Evolutionary conservation across 2,888 invertebrate species (phyloP), one percentile per base, ranked within the genome.

Genomic region (Philereme vetulata): DNA sequence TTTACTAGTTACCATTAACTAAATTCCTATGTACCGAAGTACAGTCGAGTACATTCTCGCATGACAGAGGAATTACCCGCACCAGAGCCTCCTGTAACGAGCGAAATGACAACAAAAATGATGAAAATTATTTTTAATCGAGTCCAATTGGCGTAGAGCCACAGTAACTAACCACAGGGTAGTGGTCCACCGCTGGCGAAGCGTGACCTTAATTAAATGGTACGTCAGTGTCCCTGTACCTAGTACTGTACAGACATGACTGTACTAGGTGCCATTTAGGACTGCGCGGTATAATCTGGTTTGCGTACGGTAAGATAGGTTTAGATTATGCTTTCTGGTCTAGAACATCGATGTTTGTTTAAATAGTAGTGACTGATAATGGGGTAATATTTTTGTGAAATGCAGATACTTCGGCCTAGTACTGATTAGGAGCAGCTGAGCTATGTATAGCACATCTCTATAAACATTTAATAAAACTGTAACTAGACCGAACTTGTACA

Each of bases 121-220:
- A 81, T 88, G 90, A 81, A 90, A 92, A 91, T 91, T 90, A 89
- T 86, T 90, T 91, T 90, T 90, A 91, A 91, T 91, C 89, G 85
- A 77, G 69, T 76, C 82, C 89, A 91, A 90, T 91, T 92, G 89
- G 82, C 85, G 83, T 84, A 76, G 78, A 72, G 72, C 56, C 53
- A 54, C 57, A 62, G 62, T 50, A 61, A 56, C 75, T 82, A 82
- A 82, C 76, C 68, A 71, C 79, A 68, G 76, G 71, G 73, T 86
- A 85, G 86, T 66, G 81, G 77, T 72, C 74, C 73, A 72, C 49
- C 65, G 74, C 70, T 80, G 80, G 76, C 90, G 85, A 78, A 86
- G 77, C 92, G 88, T 89, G 81, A 75, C 81, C 74, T 74, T 90
- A 91, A 91, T 91, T 90, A 90, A 92, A 89, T 74, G 85, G 82